Evolutionary conservation across 2,113 vertebrate species (phyloP).

Genomic region (Oryzias curvinotus): DNA sequence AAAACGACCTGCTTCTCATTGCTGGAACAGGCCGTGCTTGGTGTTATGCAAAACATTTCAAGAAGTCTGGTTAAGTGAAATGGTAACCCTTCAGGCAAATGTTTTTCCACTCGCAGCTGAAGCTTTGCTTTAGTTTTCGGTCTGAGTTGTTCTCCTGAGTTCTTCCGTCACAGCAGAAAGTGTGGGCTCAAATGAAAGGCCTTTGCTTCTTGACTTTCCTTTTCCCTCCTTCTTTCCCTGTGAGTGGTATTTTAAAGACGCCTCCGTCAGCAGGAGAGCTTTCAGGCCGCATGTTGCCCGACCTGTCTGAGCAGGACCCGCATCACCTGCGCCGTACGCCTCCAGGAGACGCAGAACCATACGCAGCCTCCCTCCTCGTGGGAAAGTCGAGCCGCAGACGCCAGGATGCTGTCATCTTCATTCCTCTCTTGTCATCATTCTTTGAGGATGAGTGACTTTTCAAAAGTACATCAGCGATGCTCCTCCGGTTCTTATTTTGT

Average conservation of each 20-base stretch:
- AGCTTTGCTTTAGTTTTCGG: neutral
- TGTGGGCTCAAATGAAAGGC: neutral
- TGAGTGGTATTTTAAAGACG: conserved; percentile 17
- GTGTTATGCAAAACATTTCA: conserved; percentile 45
- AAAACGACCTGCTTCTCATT: neutral
- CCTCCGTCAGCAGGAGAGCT: conserved; percentile 31
- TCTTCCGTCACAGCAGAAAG: no score
- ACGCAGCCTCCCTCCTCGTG: conserved; percentile 32
- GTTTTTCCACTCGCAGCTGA: neutral
- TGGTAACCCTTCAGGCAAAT: conserved; percentile 42
- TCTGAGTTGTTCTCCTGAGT: no score
- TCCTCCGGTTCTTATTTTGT: no score
- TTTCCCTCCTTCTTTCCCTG: neutral
- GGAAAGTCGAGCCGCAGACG: conserved; percentile 29
- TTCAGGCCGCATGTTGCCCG: conserved; percentile 54
- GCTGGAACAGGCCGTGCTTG: conserved; percentile 10
- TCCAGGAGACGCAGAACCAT: conserved; percentile 23
- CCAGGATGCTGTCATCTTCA: no score
- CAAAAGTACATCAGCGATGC: no score
- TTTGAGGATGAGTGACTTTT: no score
- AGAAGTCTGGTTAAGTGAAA: conserved; percentile 30
- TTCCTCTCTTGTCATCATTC: no score
- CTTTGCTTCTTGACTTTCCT: neutral
- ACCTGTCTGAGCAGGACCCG: conserved; percentile 69
- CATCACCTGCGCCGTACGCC: conserved; percentile 34